Percentiles rank a stretch among this genome's conserved stretches.
Conservation (phyloP, 1,140 invertebrate species). For the Papilio polytes region DNA sequence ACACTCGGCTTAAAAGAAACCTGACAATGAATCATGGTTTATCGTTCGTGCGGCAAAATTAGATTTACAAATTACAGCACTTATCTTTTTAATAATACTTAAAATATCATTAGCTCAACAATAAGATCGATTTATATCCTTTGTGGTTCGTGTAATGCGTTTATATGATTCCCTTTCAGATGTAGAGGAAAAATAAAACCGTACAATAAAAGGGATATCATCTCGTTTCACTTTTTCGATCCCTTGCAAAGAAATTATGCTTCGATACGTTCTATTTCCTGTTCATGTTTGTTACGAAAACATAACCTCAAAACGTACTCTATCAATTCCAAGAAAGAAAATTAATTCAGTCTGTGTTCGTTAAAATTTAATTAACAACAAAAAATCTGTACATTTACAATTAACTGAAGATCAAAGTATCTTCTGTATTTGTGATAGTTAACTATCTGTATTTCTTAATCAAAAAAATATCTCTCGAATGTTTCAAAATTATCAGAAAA, state of each 20-base stretch:
- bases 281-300: background rate
- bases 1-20: too few species aligned
- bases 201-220: constrained; percentile 16
- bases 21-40: too few species aligned
- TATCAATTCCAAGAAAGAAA: too few species aligned
- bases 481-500: background rate
- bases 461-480: too few species aligned
- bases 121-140: constrained; percentile 4
- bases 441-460: too few species aligned
- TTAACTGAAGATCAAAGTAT: too few species aligned
- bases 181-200: constrained; percentile 9
- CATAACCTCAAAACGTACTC: background rate
- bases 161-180: background rate
- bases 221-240: constrained; percentile 9
- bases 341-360: too few species aligned
- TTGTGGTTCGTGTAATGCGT: constrained; percentile 7
- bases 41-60: too few species aligned
- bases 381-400: too few species aligned
- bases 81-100: background rate
- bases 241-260: background rate
- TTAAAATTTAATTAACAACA: too few species aligned
- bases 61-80: too few species aligned
- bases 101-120: constrained; percentile 1
- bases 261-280: constrained; percentile 11
- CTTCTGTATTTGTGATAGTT: too few species aligned